Percentiles rank a stretch among this genome's conserved stretches.
phyloP scores from a whole-genome alignment of 2,797 vertebrate genomes.

The Fringilla coelebs region DNA sequence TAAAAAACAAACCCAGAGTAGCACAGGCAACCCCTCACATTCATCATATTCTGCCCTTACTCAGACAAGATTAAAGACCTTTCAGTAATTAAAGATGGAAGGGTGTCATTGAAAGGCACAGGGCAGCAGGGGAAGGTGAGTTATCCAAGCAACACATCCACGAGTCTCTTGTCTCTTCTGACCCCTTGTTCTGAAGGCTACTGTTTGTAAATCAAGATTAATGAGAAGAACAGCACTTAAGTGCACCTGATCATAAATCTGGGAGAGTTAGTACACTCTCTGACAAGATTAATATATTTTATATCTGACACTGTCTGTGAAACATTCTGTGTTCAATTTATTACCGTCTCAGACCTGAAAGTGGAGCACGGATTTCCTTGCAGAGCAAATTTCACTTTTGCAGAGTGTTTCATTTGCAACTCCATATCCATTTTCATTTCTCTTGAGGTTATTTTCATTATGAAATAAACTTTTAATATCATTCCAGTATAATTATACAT shows the following conservation, averaged over 20 bases:
- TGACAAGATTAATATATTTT: conserved; percentile 62
- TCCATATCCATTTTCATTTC: background rate
- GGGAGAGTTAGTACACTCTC: conserved; percentile 50
- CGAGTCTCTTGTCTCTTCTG: conserved; percentile 21
- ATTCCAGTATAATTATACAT: background rate
- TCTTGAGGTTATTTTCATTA: background rate
- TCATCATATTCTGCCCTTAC: background rate
- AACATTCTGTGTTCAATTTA: conserved; percentile 31
- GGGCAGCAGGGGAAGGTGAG: background rate
- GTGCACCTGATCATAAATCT: conserved; percentile 67
- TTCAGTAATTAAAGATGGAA: conserved; percentile 43
- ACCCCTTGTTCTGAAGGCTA: conserved; percentile 43
- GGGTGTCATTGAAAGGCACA: conserved; percentile 27
- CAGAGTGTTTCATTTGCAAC: conserved; percentile 1
- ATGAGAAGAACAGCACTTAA: conserved; percentile 55
- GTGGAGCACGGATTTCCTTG: background rate
- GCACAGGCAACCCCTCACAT: conserved; percentile 14
- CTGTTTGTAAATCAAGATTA: conserved; percentile 74
- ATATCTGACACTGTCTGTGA: conserved; percentile 25
- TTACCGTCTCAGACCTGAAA: conserved; percentile 19
- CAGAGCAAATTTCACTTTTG: background rate
- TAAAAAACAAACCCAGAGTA: background rate
- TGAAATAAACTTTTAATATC: background rate
- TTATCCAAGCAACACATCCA: conserved; percentile 10
- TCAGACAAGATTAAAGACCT: conserved; percentile 46